Conservation (phyloP, 1,140 invertebrate species). For the Condylostylus longicornis region DNA sequence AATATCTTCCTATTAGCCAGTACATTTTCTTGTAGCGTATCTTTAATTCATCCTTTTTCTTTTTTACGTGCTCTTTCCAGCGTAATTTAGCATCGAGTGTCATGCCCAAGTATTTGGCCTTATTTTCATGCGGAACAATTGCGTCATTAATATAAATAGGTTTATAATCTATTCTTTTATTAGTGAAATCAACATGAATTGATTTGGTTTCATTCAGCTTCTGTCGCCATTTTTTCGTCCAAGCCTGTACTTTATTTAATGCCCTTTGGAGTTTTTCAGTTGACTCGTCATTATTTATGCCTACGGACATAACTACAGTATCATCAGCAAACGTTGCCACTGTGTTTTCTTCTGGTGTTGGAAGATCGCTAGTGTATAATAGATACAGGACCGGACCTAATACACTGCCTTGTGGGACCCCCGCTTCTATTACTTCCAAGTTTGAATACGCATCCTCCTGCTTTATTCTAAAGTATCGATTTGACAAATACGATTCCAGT, state of each 20-base stretch:
- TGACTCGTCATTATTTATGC: constrained; percentile 3
- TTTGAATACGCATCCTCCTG: constrained; percentile 9
- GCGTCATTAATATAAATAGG: constrained; percentile 2
- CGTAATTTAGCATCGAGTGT: constrained; percentile 14
- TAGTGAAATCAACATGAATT: constrained; percentile 14
- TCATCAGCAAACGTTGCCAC: constrained; percentile 17
- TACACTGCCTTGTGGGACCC: constrained; percentile 16
- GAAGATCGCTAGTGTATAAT: constrained; percentile 12
- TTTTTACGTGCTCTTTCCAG: constrained; percentile 13
- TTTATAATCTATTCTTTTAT: not conserved
- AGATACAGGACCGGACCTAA: constrained; percentile 11
- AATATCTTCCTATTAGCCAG: constrained; percentile 15
- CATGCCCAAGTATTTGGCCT: constrained; percentile 19
- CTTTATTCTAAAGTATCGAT: constrained; percentile 14
- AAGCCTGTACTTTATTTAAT: constrained; percentile 7
- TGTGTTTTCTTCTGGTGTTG: constrained; percentile 3
- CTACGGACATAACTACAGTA: constrained; percentile 8
- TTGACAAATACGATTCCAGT: constrained; percentile 11
- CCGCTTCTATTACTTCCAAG: constrained; percentile 8
- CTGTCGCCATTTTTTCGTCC: constrained; percentile 16
- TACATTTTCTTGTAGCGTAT: constrained; percentile 4
- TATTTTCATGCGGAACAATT: too few relatives aligned
- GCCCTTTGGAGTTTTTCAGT: constrained; percentile 9
- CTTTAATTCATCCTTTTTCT: constrained; percentile 7
- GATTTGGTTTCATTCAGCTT: constrained; percentile 18